Base-by-base conservation (phyloP, 2,888 invertebrate species). In the Drosophila cracens region DNA sequence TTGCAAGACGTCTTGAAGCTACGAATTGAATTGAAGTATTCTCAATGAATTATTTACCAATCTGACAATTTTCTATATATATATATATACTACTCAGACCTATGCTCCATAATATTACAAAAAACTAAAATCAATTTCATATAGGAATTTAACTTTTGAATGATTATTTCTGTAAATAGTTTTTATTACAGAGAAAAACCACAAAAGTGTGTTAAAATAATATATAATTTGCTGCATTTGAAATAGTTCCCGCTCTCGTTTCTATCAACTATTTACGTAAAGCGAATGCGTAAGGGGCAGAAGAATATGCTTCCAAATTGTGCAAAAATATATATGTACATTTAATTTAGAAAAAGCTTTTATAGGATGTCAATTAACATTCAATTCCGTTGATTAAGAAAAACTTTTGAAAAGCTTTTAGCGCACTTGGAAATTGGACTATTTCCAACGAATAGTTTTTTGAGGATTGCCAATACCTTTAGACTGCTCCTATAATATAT, bases 1-100 rank as follows among this genome's bases (percentile, higher is more conserved):
- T 91, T 93, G 82, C 90, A 83, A 86, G 92, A 91, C 93, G 92
- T 92, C 83, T 90, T 92, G 92, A 92, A 88, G 91, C 92, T 46
- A 4, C 13, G 1, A 46, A 25, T 25, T 46, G 8, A 25, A 25
- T 25, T 16, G 16, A 25, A 46, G 4, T 16, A 6, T n/a, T n/a
- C 11, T 1, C 43, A 11, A 43, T 11, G n/a, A 43, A n/a, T 43
- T n/a, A 43, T 43, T 43, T 11, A n/a, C n/a, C n/a, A 10, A 40
- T n/a, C 40, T 40, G 1, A 10, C 18, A 40, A 21, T 21, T 21
- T 21, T 21, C 21, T n/a, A n/a, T n/a, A n/a, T n/a, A n/a, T n/a
- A n/a, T n/a, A n/a, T n/a, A n/a, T n/a, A n/a, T n/a, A n/a, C n/a
- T n/a, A n/a, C n/a, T 1, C 3, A 21, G 0, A 21, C 21, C 21